Evolutionary conservation across 2,888 invertebrate species (phyloP).

Genomic region (Drosophila subsilvestris): DNA sequence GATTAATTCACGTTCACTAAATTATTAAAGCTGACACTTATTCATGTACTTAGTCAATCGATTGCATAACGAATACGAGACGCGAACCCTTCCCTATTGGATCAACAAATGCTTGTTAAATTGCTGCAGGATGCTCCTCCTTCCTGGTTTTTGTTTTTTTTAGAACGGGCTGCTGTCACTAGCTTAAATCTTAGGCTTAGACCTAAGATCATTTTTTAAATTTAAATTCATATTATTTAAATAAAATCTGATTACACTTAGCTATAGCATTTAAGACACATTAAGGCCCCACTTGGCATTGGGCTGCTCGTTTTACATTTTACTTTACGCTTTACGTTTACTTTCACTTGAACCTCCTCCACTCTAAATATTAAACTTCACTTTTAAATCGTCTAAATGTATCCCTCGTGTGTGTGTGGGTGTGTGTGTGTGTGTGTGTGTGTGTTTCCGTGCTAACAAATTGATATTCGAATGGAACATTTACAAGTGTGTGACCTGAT

Average conservation of each 20-base stretch:
- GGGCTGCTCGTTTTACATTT: slow-evolving; percentile 55
- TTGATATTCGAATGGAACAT: slow-evolving; percentile 57
- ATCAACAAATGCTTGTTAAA: slow-evolving; percentile 25
- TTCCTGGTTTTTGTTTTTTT: slow-evolving; percentile 16
- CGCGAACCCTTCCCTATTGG: slow-evolving; percentile 23
- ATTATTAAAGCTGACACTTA: slow-evolving; percentile 83
- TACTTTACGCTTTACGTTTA: slow-evolving; percentile 18
- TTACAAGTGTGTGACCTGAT: slow-evolving; percentile 61
- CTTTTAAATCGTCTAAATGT: neutral
- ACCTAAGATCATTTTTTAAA: slow-evolving; percentile 23
- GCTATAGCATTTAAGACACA: slow-evolving; percentile 84
- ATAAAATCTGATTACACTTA: slow-evolving; percentile 78
- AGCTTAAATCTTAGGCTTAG: slow-evolving; percentile 59
- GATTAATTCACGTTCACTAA: slow-evolving; percentile 69
- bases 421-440: slow-evolving; percentile 26
- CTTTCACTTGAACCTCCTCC: slow-evolving; percentile 19
- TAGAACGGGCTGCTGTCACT: slow-evolving; percentile 30
- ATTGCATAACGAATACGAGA: slow-evolving; percentile 61
- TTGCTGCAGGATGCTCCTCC: slow-evolving; percentile 15
- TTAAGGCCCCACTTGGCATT: slow-evolving; percentile 83
- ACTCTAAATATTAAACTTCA: slow-evolving; percentile 20
- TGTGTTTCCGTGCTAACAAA: slow-evolving; percentile 10
- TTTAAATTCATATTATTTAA: slow-evolving; percentile 61
- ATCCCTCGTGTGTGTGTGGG: slow-evolving; percentile 29
- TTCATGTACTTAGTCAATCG: slow-evolving; percentile 75